These are phyloP conservation scores for Brachylomia viminalis DNA, from an alignment of 2,888 invertebrate species.

Conservation along the genomic window DNA sequence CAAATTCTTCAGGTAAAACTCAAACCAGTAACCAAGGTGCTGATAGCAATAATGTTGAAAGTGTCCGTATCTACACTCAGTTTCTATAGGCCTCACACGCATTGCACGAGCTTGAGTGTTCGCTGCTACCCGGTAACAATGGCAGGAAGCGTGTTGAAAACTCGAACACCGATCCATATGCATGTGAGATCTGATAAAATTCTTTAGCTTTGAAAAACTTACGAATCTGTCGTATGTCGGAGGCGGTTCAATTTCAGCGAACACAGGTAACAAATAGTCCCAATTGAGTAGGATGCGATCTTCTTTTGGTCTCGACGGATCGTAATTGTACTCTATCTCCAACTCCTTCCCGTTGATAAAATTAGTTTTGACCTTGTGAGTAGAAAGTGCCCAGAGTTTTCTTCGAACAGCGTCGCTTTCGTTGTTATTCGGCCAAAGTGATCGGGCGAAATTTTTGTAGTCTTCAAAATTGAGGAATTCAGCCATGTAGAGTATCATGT, in stretches of 20 bases:
- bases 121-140: background rate
- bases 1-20: conserved; percentile 12
- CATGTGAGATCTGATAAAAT: conserved; percentile 25
- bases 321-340: conserved; percentile 28
- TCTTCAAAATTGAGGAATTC: conserved; percentile 14
- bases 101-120: background rate
- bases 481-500: conserved; percentile 14
- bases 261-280: conserved; percentile 1
- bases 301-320: conserved; percentile 1
- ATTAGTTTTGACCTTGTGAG: conserved; percentile 1
- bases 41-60: conserved; percentile 17
- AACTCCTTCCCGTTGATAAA: conserved; percentile 18
- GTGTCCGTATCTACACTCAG: conserved; percentile 3
- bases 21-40: conserved; percentile 17
- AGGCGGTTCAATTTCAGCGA: background rate
- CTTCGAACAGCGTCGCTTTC: conserved; percentile 10
- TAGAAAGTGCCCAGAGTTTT: conserved; percentile 27
- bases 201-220: background rate
- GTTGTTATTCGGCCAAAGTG: conserved; percentile 13
- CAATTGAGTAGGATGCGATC: conserved; percentile 10
- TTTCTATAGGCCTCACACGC: background rate
- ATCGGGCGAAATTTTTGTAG: conserved; percentile 11
- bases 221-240: background rate
- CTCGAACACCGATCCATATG: conserved; percentile 12
- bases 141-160: conserved; percentile 14